Percentiles rank a stretch among this genome's conserved stretches.
Conservation (phyloP, 2,797 vertebrate genomes). For the Peromyscus attwateri region DNA sequence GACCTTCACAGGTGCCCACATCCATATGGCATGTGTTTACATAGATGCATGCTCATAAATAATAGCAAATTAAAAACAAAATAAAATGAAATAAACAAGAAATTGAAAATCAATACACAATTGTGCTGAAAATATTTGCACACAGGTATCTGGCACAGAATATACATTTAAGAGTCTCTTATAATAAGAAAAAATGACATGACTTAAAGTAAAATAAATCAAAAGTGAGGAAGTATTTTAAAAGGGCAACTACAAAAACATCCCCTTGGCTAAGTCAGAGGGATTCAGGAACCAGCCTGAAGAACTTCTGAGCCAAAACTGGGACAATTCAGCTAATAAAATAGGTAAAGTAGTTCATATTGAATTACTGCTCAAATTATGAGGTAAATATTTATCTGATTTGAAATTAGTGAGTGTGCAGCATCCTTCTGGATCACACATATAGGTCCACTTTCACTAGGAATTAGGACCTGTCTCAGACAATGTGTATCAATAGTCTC, state of each 20-base stretch:
- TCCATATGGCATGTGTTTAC: not conserved
- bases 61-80: not conserved
- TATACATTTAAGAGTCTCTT: not conserved
- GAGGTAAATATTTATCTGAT: not conserved
- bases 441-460: no score
- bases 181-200: not conserved
- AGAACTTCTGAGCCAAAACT: not conserved
- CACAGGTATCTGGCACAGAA: not conserved
- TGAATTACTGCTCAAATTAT: not conserved
- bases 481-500: not conserved
- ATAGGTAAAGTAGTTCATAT: not conserved
- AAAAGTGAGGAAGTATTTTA: not conserved
- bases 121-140: not conserved
- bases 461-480: not conserved
- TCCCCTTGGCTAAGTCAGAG: not conserved
- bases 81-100: not conserved
- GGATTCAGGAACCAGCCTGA: not conserved
- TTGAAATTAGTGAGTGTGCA: not conserved
- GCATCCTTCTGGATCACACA: not conserved
- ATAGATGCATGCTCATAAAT: not conserved
- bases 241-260: not conserved
- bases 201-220: not conserved
- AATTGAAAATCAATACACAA: not conserved
- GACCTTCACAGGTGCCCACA: no score
- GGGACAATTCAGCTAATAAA: not conserved